phyloP scores from a whole-genome alignment of 1,140 invertebrate genomes.

The Eupristina koningsbergeri region DNA sequence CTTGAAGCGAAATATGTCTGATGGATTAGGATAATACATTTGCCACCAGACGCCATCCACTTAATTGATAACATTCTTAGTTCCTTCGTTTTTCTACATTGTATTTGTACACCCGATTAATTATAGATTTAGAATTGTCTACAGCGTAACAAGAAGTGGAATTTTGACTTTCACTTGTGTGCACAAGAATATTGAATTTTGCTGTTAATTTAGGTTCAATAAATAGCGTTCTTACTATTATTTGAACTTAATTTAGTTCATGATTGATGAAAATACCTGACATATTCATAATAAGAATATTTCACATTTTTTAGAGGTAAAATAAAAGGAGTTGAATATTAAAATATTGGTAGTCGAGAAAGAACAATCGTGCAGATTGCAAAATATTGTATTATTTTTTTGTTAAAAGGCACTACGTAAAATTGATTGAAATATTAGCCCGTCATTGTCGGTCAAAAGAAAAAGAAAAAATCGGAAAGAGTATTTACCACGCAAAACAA shows the following conservation, averaged over 20 bases:
- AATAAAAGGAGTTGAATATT: no score
- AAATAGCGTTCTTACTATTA: no score
- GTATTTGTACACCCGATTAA: no score
- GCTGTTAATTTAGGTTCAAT: not conserved
- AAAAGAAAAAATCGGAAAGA: not conserved
- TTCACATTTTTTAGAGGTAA: no score
- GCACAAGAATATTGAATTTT: not conserved
- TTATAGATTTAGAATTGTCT: not conserved
- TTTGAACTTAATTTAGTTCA: no score
- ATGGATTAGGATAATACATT: not conserved
- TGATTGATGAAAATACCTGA: no score
- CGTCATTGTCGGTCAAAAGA: not conserved
- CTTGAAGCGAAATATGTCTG: not conserved
- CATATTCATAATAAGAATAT: no score
- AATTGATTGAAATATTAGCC: slow-evolving; percentile 1
- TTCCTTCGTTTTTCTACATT: not conserved
- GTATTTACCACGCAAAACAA: not conserved
- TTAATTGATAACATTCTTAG: not conserved
- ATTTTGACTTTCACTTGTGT: not conserved
- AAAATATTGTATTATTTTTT: no score
- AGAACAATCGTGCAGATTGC: no score
- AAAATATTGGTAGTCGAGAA: no score
- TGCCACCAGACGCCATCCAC: not conserved
- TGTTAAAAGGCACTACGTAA: not conserved
- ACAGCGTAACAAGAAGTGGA: not conserved